Evolutionary conservation across 2,888 invertebrate genomes (phyloP).

Genomic region (Lasioglossum morio): DNA sequence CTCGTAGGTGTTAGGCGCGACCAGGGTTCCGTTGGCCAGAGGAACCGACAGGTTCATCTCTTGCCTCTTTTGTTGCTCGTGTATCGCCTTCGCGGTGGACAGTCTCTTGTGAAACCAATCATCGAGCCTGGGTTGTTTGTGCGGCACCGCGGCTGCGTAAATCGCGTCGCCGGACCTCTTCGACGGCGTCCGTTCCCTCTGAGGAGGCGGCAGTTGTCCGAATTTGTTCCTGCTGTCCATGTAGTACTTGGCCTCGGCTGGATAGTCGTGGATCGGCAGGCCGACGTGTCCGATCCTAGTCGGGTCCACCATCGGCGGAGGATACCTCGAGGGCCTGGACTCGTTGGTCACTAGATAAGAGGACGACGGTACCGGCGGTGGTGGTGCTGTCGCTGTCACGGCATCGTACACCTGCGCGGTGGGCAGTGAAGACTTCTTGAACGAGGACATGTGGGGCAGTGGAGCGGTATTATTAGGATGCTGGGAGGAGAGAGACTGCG

Average conservation of each 20-base stretch:
- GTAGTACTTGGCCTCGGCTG: constrained; percentile 78
- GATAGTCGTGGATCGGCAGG: constrained; percentile 75
- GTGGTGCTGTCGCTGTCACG: constrained; percentile 61
- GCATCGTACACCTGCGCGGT: constrained; percentile 69
- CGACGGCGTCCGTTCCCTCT: constrained; percentile 76
- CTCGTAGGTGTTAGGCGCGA: constrained; percentile 73
- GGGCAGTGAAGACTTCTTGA: constrained; percentile 80
- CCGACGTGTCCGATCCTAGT: constrained; percentile 63
- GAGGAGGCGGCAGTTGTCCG: constrained; percentile 56
- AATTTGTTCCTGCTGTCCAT: constrained; percentile 71
- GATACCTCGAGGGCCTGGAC: constrained; percentile 69
- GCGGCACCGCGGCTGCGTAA: constrained; percentile 79
- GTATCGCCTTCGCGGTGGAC: constrained; percentile 75
- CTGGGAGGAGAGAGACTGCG: constrained; percentile 66
- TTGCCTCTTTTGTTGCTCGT: constrained; percentile 78
- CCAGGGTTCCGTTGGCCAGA: constrained; percentile 76
- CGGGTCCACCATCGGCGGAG: constrained; percentile 68
- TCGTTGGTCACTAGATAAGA: constrained; percentile 68
- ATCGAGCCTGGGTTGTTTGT: constrained; percentile 86
- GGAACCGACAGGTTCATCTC: constrained; percentile 74
- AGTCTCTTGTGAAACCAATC: constrained; percentile 86
- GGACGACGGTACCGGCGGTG: constrained; percentile 64
- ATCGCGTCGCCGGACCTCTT: constrained; percentile 81
- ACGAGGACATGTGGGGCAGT: constrained; percentile 81
- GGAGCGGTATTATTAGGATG: constrained; percentile 70